Evolutionary conservation across 2,888 invertebrate genomes (phyloP).

Genomic region (Drosophila tanythrix): DNA sequence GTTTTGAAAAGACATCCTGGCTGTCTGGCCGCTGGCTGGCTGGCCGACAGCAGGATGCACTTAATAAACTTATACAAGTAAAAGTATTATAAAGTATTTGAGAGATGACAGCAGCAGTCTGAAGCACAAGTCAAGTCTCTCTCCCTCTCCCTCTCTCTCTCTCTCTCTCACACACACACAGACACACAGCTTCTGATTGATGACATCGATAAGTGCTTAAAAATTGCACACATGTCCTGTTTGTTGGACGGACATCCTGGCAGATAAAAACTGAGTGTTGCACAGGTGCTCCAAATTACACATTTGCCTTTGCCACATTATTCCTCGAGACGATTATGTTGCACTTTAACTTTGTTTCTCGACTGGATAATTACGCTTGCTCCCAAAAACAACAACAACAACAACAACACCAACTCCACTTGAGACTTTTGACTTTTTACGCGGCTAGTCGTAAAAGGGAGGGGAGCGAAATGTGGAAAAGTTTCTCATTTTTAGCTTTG

Average conservation of each 20-base stretch:
- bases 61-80: constrained; percentile 69
- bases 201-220: constrained; percentile 83
- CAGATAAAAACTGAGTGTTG: constrained; percentile 18
- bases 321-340: neutral
- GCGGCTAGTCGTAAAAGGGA: constrained; percentile 32
- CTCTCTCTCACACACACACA: neutral
- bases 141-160: neutral
- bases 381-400: constrained; percentile 28
- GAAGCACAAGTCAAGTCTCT: constrained; percentile 35
- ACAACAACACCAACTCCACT: constrained; percentile 56
- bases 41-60: constrained; percentile 30
- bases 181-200: constrained; percentile 70
- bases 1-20: constrained; percentile 37
- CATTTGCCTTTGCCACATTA: constrained; percentile 39
- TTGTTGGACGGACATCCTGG: constrained; percentile 23
- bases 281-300: constrained; percentile 45
- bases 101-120: constrained; percentile 11
- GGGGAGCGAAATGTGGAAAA: neutral
- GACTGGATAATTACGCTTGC: constrained; percentile 45
- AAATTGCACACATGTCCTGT: constrained; percentile 69
- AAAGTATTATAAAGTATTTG: neutral
- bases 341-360: neutral
- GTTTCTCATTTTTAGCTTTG: neutral
- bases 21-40: neutral
- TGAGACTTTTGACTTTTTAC: constrained; percentile 50